These are phyloP conservation scores for Cryptotis parvus DNA, from an alignment of 2,113 vertebrate species.

Conservation along the genomic window DNA sequence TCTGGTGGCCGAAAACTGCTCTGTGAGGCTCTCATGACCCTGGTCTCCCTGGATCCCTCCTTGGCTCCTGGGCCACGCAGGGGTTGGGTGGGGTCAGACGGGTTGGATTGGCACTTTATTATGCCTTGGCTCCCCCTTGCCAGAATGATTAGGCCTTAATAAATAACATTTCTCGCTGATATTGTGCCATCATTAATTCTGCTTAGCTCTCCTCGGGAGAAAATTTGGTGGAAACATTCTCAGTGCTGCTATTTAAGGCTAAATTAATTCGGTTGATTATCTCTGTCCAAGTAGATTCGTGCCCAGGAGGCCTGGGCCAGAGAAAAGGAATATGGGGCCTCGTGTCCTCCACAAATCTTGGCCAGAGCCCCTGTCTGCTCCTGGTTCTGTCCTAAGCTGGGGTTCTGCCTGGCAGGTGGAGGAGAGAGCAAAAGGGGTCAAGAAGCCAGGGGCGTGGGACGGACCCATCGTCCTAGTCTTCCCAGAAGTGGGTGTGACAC, in stretches of 20 bases:
- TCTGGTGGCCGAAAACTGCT: neutral
- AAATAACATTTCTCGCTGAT: conserved; percentile 81
- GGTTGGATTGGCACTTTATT: conserved; percentile 40
- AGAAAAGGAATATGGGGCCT: neutral
- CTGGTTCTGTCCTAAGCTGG: neutral
- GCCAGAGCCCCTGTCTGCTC: neutral
- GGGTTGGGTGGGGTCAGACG: neutral
- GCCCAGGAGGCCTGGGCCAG: conserved; percentile 37
- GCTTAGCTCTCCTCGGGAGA: conserved; percentile 77
- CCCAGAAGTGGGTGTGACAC: neutral
- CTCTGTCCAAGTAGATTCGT: conserved; percentile 81
- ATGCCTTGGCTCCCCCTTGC: conserved; percentile 30
- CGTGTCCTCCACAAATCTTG: neutral
- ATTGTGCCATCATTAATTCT: conserved; percentile 81
- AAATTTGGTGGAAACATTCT: conserved; percentile 82
- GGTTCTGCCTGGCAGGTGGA: neutral
- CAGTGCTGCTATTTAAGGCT: conserved; percentile 80
- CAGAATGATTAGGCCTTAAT: conserved; percentile 75
- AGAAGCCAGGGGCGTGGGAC: neutral
- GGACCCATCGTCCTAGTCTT: neutral
- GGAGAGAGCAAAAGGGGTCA: fast-evolving
- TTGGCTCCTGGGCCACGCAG: neutral
- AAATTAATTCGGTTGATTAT: conserved; percentile 83
- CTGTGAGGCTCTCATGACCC: fast-evolving
- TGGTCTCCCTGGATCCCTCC: neutral